These are phyloP conservation scores for Raja brachyura DNA, from an alignment of 2,113 vertebrate species.

Conservation along the genomic window DNA sequence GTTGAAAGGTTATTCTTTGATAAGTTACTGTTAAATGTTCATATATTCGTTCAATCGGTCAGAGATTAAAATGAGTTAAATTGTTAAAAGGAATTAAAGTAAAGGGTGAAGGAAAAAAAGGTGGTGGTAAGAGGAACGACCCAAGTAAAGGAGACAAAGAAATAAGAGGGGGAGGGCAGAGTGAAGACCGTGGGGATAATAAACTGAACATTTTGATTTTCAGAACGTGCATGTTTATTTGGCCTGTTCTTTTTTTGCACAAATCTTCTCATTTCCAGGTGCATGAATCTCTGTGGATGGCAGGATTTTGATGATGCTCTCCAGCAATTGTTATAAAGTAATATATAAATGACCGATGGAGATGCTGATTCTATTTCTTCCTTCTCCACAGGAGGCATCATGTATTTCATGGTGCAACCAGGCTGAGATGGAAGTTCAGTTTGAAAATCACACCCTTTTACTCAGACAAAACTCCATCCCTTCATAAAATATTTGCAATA, in stretches of 20 bases:
- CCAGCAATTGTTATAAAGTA: background rate
- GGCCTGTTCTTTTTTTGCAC: background rate
- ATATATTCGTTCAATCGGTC: background rate
- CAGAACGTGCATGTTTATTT: background rate
- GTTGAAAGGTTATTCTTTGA: background rate
- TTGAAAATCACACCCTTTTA: background rate
- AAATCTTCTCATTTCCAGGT: background rate
- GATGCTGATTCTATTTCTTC: background rate
- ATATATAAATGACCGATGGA: background rate
- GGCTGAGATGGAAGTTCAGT: background rate
- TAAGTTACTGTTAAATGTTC: background rate
- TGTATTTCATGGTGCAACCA: background rate
- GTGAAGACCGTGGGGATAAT: background rate
- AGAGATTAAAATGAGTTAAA: background rate
- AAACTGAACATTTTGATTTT: background rate
- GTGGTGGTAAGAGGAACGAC: background rate
- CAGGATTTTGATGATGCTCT: background rate
- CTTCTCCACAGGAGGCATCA: background rate
- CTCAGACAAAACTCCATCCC: background rate
- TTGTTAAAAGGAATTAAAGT: background rate
- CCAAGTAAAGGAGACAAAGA: background rate
- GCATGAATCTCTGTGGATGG: background rate
- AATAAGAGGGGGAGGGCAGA: background rate
- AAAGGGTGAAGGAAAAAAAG: background rate
- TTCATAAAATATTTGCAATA: background rate